Conservation (phyloP, 2,113 vertebrate species). For the Sylvilagus bachmani region DNA sequence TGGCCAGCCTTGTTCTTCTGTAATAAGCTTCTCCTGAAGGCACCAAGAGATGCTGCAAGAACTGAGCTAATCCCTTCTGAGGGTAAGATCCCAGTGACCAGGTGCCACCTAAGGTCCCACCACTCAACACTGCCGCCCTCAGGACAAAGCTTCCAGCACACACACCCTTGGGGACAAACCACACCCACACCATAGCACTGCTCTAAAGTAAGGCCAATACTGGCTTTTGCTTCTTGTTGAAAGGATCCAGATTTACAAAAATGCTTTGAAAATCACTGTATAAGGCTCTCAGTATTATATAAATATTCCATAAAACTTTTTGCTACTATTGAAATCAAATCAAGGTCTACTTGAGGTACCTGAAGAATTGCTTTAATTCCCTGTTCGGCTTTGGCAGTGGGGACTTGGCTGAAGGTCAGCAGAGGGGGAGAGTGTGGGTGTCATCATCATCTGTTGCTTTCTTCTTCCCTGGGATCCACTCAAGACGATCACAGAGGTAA, state of each 20-base stretch:
- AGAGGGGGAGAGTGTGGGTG: neutral
- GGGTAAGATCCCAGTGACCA: too few relatives aligned
- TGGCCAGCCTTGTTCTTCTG: too few relatives aligned
- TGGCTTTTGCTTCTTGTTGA: neutral
- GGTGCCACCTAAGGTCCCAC: too few relatives aligned
- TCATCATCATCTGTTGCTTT: neutral
- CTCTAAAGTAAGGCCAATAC: neutral
- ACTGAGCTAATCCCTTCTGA: too few relatives aligned
- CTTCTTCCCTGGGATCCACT: neutral
- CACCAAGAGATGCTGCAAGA: too few relatives aligned
- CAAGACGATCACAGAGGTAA: neutral
- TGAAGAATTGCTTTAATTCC: conserved; percentile 12
- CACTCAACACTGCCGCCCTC: too few relatives aligned
- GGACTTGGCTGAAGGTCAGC: neutral
- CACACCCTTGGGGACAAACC: too few relatives aligned
- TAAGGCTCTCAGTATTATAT: neutral
- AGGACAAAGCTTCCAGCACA: too few relatives aligned
- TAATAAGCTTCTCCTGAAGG: too few relatives aligned
- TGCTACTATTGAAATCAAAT: neutral
- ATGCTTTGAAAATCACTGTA: neutral
- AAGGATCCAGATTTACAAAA: neutral
- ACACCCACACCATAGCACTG: too few relatives aligned
- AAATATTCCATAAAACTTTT: conserved; percentile 16
- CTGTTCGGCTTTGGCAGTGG: neutral
- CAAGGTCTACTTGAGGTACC: neutral